Evolutionary conservation across 2,888 invertebrate genomes (phyloP).

Genomic region (Cactoblastis cactorum): DNA sequence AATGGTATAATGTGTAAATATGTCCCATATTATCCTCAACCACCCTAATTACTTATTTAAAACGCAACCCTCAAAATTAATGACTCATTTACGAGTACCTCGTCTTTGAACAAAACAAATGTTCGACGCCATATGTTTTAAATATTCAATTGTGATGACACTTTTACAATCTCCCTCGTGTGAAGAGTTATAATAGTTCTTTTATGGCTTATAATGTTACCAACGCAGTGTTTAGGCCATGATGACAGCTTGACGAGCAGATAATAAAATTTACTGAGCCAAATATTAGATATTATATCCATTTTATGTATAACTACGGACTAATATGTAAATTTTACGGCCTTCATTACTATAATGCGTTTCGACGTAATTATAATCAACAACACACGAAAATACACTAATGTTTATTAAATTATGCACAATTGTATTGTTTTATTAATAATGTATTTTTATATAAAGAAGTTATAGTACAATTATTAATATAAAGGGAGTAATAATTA

Average conservation of each 20-base stretch:
- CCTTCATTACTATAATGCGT: background rate
- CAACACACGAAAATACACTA: background rate
- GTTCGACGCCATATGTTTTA: constrained; percentile 54
- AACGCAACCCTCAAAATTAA: background rate
- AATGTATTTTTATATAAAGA: no score
- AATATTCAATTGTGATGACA: constrained; percentile 56
- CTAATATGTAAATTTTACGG: constrained; percentile 4
- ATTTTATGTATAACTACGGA: constrained; percentile 11
- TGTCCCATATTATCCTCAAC: background rate
- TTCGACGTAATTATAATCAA: background rate
- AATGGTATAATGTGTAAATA: background rate
- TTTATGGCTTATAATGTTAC: constrained; percentile 61
- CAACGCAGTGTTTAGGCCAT: constrained; percentile 63
- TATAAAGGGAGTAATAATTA: no score
- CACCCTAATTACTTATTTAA: background rate
- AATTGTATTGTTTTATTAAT: no score
- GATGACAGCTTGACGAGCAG: constrained; percentile 62
- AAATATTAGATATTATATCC: constrained; percentile 18
- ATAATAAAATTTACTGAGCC: constrained; percentile 38
- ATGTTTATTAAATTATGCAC: constrained; percentile 1
- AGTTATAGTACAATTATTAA: no score
- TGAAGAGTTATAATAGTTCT: constrained; percentile 69
- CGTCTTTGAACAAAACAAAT: constrained; percentile 34
- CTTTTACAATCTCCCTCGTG: constrained; percentile 62
- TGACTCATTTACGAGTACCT: background rate